These are phyloP conservation scores for Scelioninae gen. 2 DNA, from an alignment of 2,888 invertebrate species.

Conservation along the genomic window DNA sequence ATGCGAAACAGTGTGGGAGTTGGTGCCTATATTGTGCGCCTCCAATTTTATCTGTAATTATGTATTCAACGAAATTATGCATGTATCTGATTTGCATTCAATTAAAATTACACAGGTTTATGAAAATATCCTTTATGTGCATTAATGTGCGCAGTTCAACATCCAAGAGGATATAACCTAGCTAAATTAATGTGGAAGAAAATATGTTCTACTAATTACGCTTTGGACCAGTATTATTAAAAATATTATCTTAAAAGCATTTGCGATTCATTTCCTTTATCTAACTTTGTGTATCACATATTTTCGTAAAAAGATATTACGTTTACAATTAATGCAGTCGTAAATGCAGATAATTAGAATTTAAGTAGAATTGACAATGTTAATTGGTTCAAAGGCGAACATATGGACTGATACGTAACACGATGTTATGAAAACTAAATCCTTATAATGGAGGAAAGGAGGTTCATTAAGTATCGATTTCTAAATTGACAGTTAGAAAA, in stretches of 20 bases:
- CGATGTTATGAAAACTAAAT: neutral
- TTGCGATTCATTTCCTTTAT: no score
- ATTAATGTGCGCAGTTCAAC: constrained; percentile 16
- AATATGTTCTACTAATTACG: neutral
- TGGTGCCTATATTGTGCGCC: constrained; percentile 20
- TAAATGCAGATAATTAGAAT: no score
- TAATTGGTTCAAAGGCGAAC: no score
- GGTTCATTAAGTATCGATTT: constrained; percentile 15
- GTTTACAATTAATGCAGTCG: no score
- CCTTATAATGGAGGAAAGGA: neutral
- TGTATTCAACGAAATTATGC: constrained; percentile 45
- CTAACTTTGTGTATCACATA: no score
- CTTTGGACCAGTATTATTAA: neutral
- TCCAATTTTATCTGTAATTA: constrained; percentile 44
- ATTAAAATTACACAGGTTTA: constrained; percentile 44
- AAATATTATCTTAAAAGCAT: neutral
- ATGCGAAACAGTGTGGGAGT: no score
- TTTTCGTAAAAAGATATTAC: no score
- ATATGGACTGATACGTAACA: neutral
- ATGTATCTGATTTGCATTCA: constrained; percentile 45
- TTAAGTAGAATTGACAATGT: no score
- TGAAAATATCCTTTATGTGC: constrained; percentile 32
- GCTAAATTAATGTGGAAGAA: neutral
- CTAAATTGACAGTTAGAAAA: constrained; percentile 13
- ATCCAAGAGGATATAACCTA: constrained; percentile 10